A percentile compares a stretch with the other conserved stretches of the same genome.
These are phyloP conservation scores for Macrostomum cliftonense DNA, from an alignment of 2,888 invertebrate species.

Conservation along the genomic window DNA sequence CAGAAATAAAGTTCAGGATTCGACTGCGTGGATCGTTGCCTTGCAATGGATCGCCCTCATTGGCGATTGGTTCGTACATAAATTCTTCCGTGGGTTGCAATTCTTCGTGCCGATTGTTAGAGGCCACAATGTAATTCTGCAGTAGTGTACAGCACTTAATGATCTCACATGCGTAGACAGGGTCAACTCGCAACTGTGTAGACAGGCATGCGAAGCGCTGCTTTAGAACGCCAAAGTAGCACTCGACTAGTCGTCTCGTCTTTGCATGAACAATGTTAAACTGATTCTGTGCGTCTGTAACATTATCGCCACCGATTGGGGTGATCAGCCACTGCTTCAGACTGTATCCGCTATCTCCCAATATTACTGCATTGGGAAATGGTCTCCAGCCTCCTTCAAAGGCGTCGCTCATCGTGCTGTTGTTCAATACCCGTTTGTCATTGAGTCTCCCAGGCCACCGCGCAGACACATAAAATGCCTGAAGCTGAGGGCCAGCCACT, in stretches of 20 bases:
- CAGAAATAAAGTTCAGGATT: too few relatives aligned
- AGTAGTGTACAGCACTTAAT: too few relatives aligned
- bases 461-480: constrained; percentile 1
- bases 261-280: constrained; percentile 1
- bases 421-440: constrained; percentile 3
- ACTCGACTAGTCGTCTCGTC: background rate
- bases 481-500: background rate
- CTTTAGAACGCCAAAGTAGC: constrained; percentile 3
- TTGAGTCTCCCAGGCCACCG: constrained; percentile 1
- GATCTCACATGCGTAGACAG: background rate
- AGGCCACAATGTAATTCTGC: too few relatives aligned
- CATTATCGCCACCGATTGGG: constrained; percentile 1
- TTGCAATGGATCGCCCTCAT: too few relatives aligned
- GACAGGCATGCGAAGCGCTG: background rate
- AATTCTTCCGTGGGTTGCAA: too few relatives aligned
- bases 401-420: constrained; percentile 1
- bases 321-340: background rate
- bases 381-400: constrained; percentile 4
- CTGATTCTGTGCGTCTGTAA: background rate
- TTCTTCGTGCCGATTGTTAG: too few relatives aligned
- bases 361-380: constrained; percentile 1
- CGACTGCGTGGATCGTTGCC: too few relatives aligned
- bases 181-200: constrained; percentile 1
- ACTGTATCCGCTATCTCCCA: constrained; percentile 3
- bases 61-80: too few relatives aligned